Conservation (phyloP, 2,888 invertebrate species). For the Nudaria mundana region DNA sequence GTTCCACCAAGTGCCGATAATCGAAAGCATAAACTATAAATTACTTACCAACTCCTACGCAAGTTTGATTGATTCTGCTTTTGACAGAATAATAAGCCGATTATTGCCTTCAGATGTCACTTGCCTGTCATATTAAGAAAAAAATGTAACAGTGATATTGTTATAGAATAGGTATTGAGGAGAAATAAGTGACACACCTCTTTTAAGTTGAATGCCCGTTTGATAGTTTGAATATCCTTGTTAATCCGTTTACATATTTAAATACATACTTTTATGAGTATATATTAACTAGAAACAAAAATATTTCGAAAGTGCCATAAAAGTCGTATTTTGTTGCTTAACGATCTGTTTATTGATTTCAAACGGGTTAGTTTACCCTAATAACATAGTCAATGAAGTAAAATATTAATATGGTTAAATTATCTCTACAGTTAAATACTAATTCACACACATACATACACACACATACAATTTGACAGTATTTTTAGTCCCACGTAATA, state of each 20-base stretch:
- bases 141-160: conserved; percentile 47
- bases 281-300: conserved; percentile 12
- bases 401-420: not conserved
- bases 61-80: not conserved
- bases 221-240: conserved; percentile 28
- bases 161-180: conserved; percentile 45
- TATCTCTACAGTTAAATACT: no score
- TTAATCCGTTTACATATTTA: conserved; percentile 39
- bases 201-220: conserved; percentile 55
- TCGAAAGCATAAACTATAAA: no score
- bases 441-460: no score
- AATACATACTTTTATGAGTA: conserved; percentile 26
- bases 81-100: conserved; percentile 10
- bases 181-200: conserved; percentile 41
- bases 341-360: conserved; percentile 3
- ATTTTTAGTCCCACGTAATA: no score
- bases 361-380: no score
- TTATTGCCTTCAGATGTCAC: conserved; percentile 16
- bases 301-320: conserved; percentile 10
- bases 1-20: no score
- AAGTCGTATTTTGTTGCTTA: conserved; percentile 21
- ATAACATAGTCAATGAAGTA: no score
- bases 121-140: conserved; percentile 39
- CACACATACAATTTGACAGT: no score
- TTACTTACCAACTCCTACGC: no score